These are phyloP conservation scores for Spea hammondii DNA, from an alignment of 2,797 vertebrate genomes.

Conservation along the genomic window DNA sequence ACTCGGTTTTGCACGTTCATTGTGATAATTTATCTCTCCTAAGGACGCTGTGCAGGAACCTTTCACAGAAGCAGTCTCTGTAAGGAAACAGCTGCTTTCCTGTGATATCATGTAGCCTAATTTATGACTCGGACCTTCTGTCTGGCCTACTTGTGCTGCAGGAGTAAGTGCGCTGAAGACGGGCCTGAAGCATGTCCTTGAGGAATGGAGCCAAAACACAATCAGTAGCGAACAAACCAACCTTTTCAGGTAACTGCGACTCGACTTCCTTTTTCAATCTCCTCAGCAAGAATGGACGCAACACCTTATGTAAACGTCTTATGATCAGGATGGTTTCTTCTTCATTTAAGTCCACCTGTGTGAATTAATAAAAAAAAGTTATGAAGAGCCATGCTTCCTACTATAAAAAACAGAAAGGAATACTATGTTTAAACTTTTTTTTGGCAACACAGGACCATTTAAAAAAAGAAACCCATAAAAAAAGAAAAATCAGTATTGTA, in stretches of 20 bases:
- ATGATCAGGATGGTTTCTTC: slow-evolving; percentile 90
- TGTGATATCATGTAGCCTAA: background rate
- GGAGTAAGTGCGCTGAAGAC: background rate
- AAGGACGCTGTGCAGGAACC: background rate
- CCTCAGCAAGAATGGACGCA: slow-evolving; percentile 82
- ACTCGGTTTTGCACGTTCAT: background rate
- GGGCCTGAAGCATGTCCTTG: too few relatives aligned
- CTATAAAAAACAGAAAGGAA: too few relatives aligned
- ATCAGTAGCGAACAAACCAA: slow-evolving; percentile 55
- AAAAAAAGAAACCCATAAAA: too few relatives aligned
- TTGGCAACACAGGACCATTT: too few relatives aligned
- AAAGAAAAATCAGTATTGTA: too few relatives aligned
- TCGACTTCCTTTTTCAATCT: slow-evolving; percentile 88
- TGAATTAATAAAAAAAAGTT: background rate
- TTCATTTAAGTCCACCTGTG: slow-evolving; percentile 86
- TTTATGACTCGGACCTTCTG: background rate
- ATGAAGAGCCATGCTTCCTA: background rate
- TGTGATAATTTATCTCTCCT: background rate
- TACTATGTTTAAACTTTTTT: too few relatives aligned
- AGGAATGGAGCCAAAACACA: too few relatives aligned
- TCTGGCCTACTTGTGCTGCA: background rate
- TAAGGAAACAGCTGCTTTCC: background rate
- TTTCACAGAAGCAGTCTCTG: background rate
- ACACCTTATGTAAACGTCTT: slow-evolving; percentile 84
- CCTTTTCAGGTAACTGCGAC: slow-evolving; percentile 88